Evolutionary conservation across 2,797 vertebrate genomes (phyloP), one percentile per base, ranked within the genome.

Genomic region (Takifugu rubripes): DNA sequence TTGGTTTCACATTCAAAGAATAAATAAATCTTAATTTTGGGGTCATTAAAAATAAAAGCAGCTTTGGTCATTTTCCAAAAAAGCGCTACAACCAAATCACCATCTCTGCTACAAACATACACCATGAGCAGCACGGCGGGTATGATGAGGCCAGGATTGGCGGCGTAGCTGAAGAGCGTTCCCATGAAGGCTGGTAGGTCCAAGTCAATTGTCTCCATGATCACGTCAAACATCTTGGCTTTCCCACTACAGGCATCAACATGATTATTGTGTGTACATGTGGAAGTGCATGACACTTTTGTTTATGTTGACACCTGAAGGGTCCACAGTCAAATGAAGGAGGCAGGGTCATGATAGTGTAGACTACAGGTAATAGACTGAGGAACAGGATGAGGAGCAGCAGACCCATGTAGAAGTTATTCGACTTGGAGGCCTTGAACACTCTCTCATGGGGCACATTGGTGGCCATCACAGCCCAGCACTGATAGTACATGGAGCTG

Each of bases 371-470:
- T 49, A 99, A 78, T 11, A 99, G 91, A 62, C 97, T 99, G 75
- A 99, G 92, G 84, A 99, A 98, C 31, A 99, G 93, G 85, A 99
- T 96, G 74, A 99, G 87, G 60, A 99, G 90, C 74, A 99, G 83
- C 24, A 99, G 90, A 17, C 96, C 96, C 95, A 98, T 99, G 88
- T 99, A 99, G 90, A 99, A 99, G 88, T 98, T 99, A 80, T 97
- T 98, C 78, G 97, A 99, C 56, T 97, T 94, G 52, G 97, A 99
- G 55, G 97, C 96, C 83, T 99, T 99, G 91, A 99, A 99, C 71
- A 99, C 96, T 4, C 97, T 90, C 70, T 88, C 95, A 0, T 99
- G 97, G 51, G 97, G 97, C 9, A 99, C 96, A 2, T 99, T 99
- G 78, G 94, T 96, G 49, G 92, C 94, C 96, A 98, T 97, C 50